Evolutionary conservation across 2,113 vertebrate species (phyloP), one percentile per base, ranked within the genome.

Genomic region (Cathartes aura): DNA sequence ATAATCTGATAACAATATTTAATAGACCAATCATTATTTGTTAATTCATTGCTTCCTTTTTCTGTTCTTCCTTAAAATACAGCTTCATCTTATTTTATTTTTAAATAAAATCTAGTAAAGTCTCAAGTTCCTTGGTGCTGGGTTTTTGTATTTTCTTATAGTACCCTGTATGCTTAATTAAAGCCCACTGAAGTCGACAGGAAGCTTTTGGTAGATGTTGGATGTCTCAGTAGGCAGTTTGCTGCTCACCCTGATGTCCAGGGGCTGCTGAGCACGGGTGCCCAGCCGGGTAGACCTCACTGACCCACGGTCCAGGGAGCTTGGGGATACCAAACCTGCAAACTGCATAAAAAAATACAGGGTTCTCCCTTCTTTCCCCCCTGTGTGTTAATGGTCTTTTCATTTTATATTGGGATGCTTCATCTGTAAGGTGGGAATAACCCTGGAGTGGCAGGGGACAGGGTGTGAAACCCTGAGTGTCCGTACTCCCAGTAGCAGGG

Each of bases 221-320:
- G 43, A 9, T 34, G 8, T 64, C 47, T 59, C 63, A 11, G 32
- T 11, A 62, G 45, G 45, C 20, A 1, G 0, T 15, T 63, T 55
- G 42, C 18, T 63, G 17, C 47, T 36, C 22, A 7, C 6, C 0
- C 0, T 9, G 20, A 26, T 36, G 12, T 8, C 13, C 66, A n/a
- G 27, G 24, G 15, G 7, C 7, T 55, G 53, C 59, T 18, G 47
- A 60, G 29, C 36, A 20, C 14, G 3, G 27, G 11, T 40, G 10
- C 47, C 32, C 30, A 15, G 47, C 26, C 0, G 12, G 12, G 13
- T 29, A 36, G 16, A 30, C 8, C 6, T 1, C 71, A 32, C 15
- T 3, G 6, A 8, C 24, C 22, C 5, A 2, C 1, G 1, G 2
- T 68, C 19, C 36, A 5, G 3, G n/a, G 42, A 18, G 2, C 8